Base-by-base conservation (phyloP, 1,140 invertebrate genomes). In the Bombus turneri region DNA sequence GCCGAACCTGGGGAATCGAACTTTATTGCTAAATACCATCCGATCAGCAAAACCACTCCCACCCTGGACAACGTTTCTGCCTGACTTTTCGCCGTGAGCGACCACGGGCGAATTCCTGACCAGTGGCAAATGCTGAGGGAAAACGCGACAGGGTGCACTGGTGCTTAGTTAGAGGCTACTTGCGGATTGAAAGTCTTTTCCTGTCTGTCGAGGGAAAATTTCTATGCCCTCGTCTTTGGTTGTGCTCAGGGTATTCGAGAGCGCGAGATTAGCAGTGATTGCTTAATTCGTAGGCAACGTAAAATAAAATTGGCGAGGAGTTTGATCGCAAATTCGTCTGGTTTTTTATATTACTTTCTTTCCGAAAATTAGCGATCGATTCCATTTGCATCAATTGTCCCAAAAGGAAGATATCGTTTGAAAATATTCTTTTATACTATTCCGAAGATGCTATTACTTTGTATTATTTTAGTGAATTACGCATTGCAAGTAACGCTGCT, bases 11-110 rank as follows among this genome's bases (percentile, higher is more conserved):
- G 93, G 92, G 90, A 94, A 93, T 93, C 94, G 93, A 93, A 95
- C 94, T 95, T 95, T 95, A 95, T 95, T 95, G 94, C 94, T 94
- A 95, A 94, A 95, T 95, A 95, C 94, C 86, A 94, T 91, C 86
- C 92, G 93, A 94, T 95, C 94, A 95, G 94, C 94, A 94, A 90
- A 94, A 94, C 92, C 91, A 86, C 85, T 77, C 80, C 76, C 81
- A 39, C 81, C 72, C 71, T 81, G 76, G 74, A 31, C 66, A 79
- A 6, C 64, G 66, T 66, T 77, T 75, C 64, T 18, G 59, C 41
- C 84, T 57, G 84, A 81, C 84, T 75, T 75, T 62, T 64, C 64
- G 41, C 47, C 85, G 37, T 31, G 66, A 84, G 39, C 53, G 47
- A 53, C 18, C 47, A 53, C 47, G 47, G 6, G 47, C 47, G 47